A percentile compares a stretch with the other conserved stretches of the same genome.
phyloP scores from a whole-genome alignment of 2,797 vertebrate species.

The Sebastes hubbsi region DNA sequence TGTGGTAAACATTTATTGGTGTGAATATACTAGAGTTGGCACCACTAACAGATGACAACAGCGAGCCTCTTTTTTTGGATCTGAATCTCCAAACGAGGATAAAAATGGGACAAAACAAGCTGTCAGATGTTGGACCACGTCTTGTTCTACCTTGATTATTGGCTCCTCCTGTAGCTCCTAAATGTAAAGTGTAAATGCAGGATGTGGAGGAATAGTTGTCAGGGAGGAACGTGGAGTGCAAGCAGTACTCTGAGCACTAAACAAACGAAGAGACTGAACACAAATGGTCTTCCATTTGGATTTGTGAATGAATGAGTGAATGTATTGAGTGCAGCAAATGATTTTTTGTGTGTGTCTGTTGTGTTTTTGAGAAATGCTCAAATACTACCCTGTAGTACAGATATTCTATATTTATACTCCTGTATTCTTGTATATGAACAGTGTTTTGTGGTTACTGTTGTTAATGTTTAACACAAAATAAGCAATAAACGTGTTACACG shows the following conservation, averaged over 20 bases:
- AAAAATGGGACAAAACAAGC: not conserved
- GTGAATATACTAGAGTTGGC: slow-evolving; percentile 1
- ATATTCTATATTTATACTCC: slow-evolving; percentile 83
- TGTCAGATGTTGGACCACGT: not conserved
- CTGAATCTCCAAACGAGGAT: not conserved
- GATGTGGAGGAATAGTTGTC: not conserved
- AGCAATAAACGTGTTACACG: slow-evolving; percentile 69
- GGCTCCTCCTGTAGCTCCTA: not conserved
- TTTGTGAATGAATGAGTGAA: slow-evolving; percentile 45
- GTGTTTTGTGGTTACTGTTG: slow-evolving; percentile 62
- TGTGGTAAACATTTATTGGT: slow-evolving; percentile 15
- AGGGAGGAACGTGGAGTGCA: slow-evolving; percentile 7
- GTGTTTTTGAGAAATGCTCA: slow-evolving; percentile 38
- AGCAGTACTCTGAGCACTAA: slow-evolving; percentile 35
- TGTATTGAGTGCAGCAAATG: slow-evolving; percentile 30
- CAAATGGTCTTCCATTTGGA: slow-evolving; percentile 48
- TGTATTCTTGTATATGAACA: slow-evolving; percentile 70
- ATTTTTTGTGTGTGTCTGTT: slow-evolving; percentile 26
- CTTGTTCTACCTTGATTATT: not conserved
- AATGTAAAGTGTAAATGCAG: not conserved
- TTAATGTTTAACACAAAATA: slow-evolving; percentile 62
- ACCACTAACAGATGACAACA: slow-evolving; percentile 1
- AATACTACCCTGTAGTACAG: slow-evolving; percentile 61
- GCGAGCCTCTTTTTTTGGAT: not conserved
- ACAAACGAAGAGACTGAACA: slow-evolving; percentile 25